These are phyloP conservation scores for Acrossocheilus wenchowensis DNA, from an alignment of 2,797 vertebrate species.

Conservation along the genomic window DNA sequence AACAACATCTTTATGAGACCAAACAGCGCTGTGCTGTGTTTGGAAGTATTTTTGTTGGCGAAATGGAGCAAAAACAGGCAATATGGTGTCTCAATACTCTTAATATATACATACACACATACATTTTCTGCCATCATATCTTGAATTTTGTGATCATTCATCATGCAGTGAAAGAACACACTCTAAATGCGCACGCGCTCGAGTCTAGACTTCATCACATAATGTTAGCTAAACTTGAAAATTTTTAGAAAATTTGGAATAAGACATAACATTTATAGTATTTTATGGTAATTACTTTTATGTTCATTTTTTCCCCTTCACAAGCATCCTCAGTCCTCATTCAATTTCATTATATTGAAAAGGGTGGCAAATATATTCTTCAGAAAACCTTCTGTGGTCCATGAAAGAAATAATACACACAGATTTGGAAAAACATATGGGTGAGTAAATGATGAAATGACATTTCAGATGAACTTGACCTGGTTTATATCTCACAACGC, in stretches of 20 bases:
- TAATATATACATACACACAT: too few species aligned
- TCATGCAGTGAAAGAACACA: too few species aligned
- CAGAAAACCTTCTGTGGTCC: neutral
- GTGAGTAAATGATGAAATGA: neutral
- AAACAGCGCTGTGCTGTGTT: too few species aligned
- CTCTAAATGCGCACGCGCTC: too few species aligned
- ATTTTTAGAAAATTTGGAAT: neutral
- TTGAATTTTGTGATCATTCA: too few species aligned
- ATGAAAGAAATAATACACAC: neutral
- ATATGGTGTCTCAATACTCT: too few species aligned
- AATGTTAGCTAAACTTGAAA: too few species aligned
- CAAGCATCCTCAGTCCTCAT: neutral
- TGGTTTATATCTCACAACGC: slow-evolving; percentile 19
- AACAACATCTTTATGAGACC: too few species aligned
- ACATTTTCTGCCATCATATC: too few species aligned
- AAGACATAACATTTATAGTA: neutral
- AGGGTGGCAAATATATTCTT: neutral
- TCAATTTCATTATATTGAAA: neutral
- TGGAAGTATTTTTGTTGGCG: too few species aligned
- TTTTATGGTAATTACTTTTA: neutral
- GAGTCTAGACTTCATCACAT: too few species aligned
- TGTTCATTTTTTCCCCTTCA: neutral
- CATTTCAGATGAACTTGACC: neutral
- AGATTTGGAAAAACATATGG: neutral
- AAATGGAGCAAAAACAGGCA: too few species aligned